Base-by-base conservation (phyloP, 2,113 vertebrate genomes). In the Pampusana beccarii region DNA sequence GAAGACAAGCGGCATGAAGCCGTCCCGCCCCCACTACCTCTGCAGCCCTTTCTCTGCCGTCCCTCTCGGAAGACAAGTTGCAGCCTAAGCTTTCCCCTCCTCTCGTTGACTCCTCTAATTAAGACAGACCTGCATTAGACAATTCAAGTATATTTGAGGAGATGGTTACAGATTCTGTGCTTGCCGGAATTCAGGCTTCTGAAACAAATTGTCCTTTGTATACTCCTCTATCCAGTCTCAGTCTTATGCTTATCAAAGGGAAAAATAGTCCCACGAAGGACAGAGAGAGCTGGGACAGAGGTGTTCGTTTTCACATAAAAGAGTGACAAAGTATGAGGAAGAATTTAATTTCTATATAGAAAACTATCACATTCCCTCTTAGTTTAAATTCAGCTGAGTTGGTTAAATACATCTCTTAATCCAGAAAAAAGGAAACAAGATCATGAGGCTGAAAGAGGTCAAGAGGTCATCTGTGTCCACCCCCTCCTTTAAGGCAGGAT, bases 401-500 rank as follows among this genome's bases (percentile, higher is more conserved):
- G 71, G 38, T 84, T 89, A 94, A 90, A 94, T 70, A 83, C 42
- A 71, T 67, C 72, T 71, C 46, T 6, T 40, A 77, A 73, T 62
- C 42, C 60, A 83, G 58, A 51, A 56, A 44, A 91, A 33, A 3
- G 75, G 31, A 7, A 34, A 82, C 11, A 38, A 77, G 69, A 92
- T 74, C 86, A 34, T 38, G 60, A 74, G 77, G 69, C 91, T 74
- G 91, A 86, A 95, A 86, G 88, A 92, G 94, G 94, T 93, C 94
- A 94, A 48, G 80, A 94, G 95, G 94, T 69, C 95, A 89, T n/a
- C 56, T 56, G 56, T 60, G 56, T 86, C 64, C 60, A 56, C 33
- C 67, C 92, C 64, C 69, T 94, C 51, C 80, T 93, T 88, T 78
- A 74, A 93, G 80, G 75, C 57, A 67, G 91, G 83, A 74, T 70